These are phyloP conservation scores for Luidia sarsii DNA, from an alignment of 53 echinoderm and acorn worm species.

Conservation along the genomic window DNA sequence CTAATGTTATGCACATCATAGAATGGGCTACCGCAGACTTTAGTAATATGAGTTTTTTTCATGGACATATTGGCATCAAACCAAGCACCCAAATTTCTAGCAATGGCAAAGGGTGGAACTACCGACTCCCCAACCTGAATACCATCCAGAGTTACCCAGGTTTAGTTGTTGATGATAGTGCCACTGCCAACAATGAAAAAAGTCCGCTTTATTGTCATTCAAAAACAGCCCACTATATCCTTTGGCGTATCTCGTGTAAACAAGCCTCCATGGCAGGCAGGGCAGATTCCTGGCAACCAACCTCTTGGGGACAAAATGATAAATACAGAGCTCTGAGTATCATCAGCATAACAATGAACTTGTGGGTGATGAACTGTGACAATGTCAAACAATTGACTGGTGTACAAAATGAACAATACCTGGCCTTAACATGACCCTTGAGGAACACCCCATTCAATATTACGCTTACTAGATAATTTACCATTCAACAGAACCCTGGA, in stretches of 20 bases:
- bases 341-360: conserved; percentile 23
- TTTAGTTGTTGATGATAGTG: too few relatives aligned
- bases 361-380: neutral
- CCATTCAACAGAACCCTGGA: conserved; percentile 10
- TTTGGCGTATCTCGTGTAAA: too few relatives aligned
- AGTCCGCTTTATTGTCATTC: too few relatives aligned
- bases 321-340: neutral
- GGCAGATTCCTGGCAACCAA: too few relatives aligned
- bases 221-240: too few relatives aligned
- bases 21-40: neutral
- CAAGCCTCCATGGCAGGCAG: too few relatives aligned
- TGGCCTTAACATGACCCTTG: conserved; percentile 39
- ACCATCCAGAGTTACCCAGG: too few relatives aligned
- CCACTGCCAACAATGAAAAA: too few relatives aligned
- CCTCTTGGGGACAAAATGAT: too few relatives aligned
- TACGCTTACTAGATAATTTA: neutral
- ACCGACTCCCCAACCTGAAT: neutral
- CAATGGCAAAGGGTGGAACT: neutral
- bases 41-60: neutral
- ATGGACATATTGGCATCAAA: neutral
- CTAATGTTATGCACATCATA: conserved; percentile 3
- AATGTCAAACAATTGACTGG: conserved; percentile 18
- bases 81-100: neutral
- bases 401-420: conserved; percentile 35
- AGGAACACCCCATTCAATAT: conserved; percentile 13